A percentile compares a stretch with the other conserved stretches of the same genome.
Evolutionary conservation across 2,113 vertebrate genomes (phyloP).

Genomic region (Barnardius zonarius): DNA sequence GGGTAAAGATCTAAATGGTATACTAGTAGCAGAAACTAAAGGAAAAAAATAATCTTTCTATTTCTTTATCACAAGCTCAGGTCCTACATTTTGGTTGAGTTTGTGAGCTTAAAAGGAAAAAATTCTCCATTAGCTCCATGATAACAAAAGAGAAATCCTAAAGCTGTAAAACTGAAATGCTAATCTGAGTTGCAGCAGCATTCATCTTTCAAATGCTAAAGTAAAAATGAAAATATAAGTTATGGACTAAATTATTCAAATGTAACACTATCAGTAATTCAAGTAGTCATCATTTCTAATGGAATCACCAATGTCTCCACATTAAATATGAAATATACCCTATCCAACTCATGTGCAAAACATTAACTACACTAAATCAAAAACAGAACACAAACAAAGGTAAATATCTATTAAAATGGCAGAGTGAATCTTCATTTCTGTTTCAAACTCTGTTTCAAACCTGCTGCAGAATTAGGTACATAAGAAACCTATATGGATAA

Average conservation of each 20-base stretch:
- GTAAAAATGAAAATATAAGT: slow-evolving; percentile 23
- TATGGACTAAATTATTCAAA: not conserved
- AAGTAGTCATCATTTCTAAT: not conserved
- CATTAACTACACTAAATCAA: slow-evolving; percentile 6
- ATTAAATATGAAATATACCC: not conserved
- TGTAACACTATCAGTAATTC: not conserved
- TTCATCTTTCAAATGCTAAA: slow-evolving; percentile 2
- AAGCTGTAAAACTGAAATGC: slow-evolving; percentile 30
- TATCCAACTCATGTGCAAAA: not conserved
- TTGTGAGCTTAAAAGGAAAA: slow-evolving; percentile 16
- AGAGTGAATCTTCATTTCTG: not conserved
- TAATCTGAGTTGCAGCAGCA: not conserved
- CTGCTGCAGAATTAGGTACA: not conserved
- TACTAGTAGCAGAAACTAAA: not conserved
- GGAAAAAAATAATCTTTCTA: not conserved
- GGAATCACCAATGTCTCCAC: not conserved
- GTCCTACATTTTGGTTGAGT: not conserved
- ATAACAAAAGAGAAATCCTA: slow-evolving; percentile 4
- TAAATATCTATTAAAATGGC: not conserved
- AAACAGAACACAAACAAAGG: slow-evolving; percentile 4
- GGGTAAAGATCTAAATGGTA: not conserved
- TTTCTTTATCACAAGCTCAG: not conserved
- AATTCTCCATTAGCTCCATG: not conserved
- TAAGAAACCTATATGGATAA: not conserved
- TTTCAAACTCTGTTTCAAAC: not conserved